Evolutionary conservation across 2,113 vertebrate species (phyloP), one percentile per base, ranked within the genome.

Genomic region (Gallinago jamesoni): DNA sequence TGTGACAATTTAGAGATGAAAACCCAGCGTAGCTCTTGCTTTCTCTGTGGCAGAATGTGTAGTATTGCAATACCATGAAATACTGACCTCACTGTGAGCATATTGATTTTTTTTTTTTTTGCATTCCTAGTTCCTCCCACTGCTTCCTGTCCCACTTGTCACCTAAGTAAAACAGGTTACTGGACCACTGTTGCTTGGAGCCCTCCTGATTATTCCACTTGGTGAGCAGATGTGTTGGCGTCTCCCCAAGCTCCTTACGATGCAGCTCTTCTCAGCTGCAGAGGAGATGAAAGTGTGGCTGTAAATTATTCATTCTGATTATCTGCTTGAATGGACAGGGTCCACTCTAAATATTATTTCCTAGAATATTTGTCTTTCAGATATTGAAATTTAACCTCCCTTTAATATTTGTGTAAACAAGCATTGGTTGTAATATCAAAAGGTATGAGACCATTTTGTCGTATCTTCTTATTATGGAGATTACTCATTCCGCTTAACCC

Each of bases 161-260:
- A 89, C 60, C 81, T 52, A 59, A 70, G 90, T 70, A 52, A n/a
- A 94, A 66, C 28, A 72, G 87, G 68, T 97, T 97, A 88, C 88
- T 96, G 84, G 94, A 95, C 92, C 60, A 72, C 60, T 85, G 43
- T 91, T 97, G 82, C 87, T 95, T 27, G 14, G 70, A 83, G 91
- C 90, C 60, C 84, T 93, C 76, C 84, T 14, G 59, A 96, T 97
- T 97, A 92, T 97, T 97, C 91, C 80, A 47, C 95, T 97, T 87
- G 94, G 75, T 97, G 96, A 98, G 95, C 97, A 98, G 98, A 98
- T 98, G 98, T 97, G 96, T 97, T 94, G 91, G 96, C 96, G 96
- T 98, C 98, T 99, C 98, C 98, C 98, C 96, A 84, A 98, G 98
- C 98, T 98, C 98, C 97, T 98, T 96, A 96, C 76, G 86, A 98